Percentiles rank a stretch among this genome's conserved stretches.
Conservation (phyloP, 1,140 invertebrate genomes). For the Coptotermes formosanus region DNA sequence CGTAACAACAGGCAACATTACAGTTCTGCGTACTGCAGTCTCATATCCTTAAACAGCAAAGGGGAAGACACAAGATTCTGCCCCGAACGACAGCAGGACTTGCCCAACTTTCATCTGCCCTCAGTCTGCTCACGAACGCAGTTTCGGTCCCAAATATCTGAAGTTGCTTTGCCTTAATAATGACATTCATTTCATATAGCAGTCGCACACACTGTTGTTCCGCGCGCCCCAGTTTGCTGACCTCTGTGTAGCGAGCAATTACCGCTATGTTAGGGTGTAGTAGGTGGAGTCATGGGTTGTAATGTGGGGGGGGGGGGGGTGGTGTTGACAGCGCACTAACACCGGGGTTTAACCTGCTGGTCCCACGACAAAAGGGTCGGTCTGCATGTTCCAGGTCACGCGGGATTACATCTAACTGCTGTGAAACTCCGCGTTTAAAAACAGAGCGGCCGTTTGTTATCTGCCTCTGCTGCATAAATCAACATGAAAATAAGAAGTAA, state of each 20-base stretch:
- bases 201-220: not conserved
- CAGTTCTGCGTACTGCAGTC: too few species aligned
- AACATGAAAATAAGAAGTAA: too few species aligned
- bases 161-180: too few species aligned
- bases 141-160: too few species aligned
- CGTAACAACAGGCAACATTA: too few species aligned
- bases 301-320: not conserved
- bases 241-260: not conserved
- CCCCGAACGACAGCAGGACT: too few species aligned
- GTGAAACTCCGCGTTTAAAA: not conserved
- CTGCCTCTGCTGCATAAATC: not conserved
- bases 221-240: not conserved
- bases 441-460: not conserved
- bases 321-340: constrained; percentile 13
- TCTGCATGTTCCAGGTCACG: not conserved
- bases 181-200: too few species aligned
- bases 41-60: too few species aligned
- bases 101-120: too few species aligned
- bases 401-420: not conserved
- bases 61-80: too few species aligned
- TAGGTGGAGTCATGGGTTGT: not conserved
- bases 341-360: constrained; percentile 16
- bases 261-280: not conserved
- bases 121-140: too few species aligned
- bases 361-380: constrained; percentile 3